A percentile compares a stretch with the other conserved stretches of the same genome.
phyloP scores from a whole-genome alignment of 2,797 vertebrate species.

The Scolopax rusticola region DNA sequence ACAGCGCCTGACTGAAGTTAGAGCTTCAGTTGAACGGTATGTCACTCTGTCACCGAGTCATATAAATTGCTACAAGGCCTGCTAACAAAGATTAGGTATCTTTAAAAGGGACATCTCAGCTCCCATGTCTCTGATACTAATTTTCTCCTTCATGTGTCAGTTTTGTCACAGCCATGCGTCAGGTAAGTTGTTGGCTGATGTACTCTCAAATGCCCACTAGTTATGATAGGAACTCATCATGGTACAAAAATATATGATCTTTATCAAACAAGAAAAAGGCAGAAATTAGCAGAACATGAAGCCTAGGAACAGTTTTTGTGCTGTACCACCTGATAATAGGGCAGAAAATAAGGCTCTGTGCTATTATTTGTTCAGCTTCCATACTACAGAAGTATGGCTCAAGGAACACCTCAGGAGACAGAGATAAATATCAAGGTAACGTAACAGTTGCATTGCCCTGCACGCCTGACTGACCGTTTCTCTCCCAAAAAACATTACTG shows the following conservation, averaged over 20 bases:
- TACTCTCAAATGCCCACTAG: neutral
- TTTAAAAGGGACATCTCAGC: neutral
- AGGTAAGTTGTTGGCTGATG: neutral
- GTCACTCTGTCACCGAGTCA: neutral
- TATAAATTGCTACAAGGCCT: neutral
- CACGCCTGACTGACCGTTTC: neutral
- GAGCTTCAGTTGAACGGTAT: neutral
- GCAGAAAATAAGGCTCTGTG: neutral
- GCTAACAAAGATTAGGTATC: neutral
- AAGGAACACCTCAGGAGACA: neutral
- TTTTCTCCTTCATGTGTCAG: neutral
- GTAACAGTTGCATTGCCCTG: rapidly evolving
- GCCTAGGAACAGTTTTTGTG: neutral
- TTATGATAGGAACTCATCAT: neutral
- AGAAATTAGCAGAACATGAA: neutral
- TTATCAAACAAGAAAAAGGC: neutral
- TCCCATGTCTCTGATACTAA: neutral
- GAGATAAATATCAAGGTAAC: neutral
- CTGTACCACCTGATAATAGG: neutral
- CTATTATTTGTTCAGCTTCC: neutral
- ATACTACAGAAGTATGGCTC: neutral
- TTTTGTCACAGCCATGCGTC: neutral
- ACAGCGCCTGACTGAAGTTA: neutral
- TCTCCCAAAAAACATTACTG: neutral
- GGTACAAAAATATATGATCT: neutral